Base-by-base conservation (phyloP, 1,140 invertebrate genomes). In the Diorhabda carinulata region DNA sequence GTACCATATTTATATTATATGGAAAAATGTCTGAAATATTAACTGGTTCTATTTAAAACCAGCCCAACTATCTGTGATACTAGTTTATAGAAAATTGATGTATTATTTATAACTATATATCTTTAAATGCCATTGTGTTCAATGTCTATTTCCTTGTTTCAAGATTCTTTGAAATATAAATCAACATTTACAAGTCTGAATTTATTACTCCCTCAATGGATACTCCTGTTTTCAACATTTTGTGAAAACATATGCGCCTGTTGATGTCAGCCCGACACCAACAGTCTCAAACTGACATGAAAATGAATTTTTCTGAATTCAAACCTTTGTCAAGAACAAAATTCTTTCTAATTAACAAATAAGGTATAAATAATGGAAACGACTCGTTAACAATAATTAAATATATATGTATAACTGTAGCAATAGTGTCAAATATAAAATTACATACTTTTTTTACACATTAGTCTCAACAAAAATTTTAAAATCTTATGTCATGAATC, bases 401-500 rank as follows among this genome's bases (percentile, higher is more conserved):
- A 52, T 52, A 52, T 52, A 52, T 52, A 8, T 52, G 47, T 52
- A 52, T 8, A 52, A 52, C 47, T 52, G 47, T 9, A 6, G 25
- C 25, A 25, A 25, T 25, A 25, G 47, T 52, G 3, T 6, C 47
- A 52, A 52, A 52, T 52, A 52, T 52, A 52, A 52, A 52, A 52
- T 52, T 52, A n/a, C 47, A 52, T n/a, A 52, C n/a, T n/a, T 25
- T 52, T 52, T 52, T 52, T 52, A 52, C 47, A 52, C n/a, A 52
- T n/a, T 52, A 52, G 3, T 52, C 47, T 52, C 47, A 52, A 52
- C n/a, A 52, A 52, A 52, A 52, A 52, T 3, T 52, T 6, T 8
- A 52, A 52, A 52, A 52, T n/a, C 47, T 8, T 52, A 8, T 52
- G 61, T 64, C 63, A 79, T 5, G 78, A 79, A 72, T 80, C 77